Evolutionary conservation across 2,888 invertebrate genomes (phyloP).

Genomic region (Dioctria linearis): DNA sequence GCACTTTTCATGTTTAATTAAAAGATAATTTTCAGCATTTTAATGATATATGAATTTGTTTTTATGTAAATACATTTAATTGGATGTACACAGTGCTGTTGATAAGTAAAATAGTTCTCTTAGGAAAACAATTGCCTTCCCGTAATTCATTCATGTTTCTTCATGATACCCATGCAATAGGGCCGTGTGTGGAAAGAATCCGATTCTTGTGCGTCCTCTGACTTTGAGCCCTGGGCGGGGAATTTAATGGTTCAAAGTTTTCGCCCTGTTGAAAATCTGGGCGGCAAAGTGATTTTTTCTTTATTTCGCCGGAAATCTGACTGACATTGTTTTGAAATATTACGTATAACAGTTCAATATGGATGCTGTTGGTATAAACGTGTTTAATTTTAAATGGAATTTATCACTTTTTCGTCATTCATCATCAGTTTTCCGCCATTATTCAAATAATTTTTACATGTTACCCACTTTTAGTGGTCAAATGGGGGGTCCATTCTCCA

Average conservation of each 20-base stretch:
- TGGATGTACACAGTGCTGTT: neutral
- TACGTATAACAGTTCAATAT: neutral
- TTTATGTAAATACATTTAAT: slow-evolving; percentile 19
- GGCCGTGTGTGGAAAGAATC: neutral
- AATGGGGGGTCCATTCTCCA: too few species aligned
- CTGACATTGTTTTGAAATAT: neutral
- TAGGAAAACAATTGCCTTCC: neutral
- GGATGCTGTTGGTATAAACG: neutral
- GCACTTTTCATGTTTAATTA: slow-evolving; percentile 1
- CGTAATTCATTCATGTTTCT: neutral
- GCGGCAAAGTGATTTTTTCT: neutral
- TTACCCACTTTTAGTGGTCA: too few species aligned
- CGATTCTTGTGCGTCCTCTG: neutral
- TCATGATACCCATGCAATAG: neutral
- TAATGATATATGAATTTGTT: neutral
- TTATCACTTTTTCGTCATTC: too few species aligned
- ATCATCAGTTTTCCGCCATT: too few species aligned
- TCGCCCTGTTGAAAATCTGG: too few species aligned
- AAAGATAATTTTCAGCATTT: slow-evolving; percentile 7
- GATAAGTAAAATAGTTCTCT: neutral
- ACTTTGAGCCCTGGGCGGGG: too few species aligned
- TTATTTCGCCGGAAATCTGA: slow-evolving; percentile 4
- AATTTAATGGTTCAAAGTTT: too few species aligned
- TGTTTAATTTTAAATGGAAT: too few species aligned
- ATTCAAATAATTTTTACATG: too few species aligned